phyloP scores from a whole-genome alignment of 2,888 invertebrate genomes.

The Octonoba sinensis region DNA sequence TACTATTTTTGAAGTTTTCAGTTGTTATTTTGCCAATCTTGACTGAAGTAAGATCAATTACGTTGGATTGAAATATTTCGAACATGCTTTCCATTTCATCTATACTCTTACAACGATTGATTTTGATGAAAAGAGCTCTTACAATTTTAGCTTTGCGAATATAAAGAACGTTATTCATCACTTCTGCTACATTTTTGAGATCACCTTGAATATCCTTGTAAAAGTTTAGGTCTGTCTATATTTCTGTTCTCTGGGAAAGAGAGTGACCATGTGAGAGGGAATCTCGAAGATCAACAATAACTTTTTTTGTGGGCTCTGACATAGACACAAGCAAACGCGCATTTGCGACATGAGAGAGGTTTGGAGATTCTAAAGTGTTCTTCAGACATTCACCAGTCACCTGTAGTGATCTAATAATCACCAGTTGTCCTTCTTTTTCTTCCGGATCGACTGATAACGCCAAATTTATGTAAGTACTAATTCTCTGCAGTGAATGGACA shows the following conservation, averaged over 20 bases:
- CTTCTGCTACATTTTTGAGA: not conserved
- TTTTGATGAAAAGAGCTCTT: not conserved
- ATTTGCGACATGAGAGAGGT: not conserved
- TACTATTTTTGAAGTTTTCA: not conserved
- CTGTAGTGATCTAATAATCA: slow-evolving; percentile 21
- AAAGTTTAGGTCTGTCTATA: slow-evolving; percentile 9
- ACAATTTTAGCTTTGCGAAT: slow-evolving; percentile 3
- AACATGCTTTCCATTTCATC: slow-evolving; percentile 3
- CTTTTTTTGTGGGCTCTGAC: not conserved
- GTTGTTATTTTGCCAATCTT: not conserved
- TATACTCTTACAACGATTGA: not conserved
- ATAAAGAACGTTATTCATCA: not conserved
- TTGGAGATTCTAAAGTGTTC: slow-evolving; percentile 25
- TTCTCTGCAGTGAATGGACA: slow-evolving; percentile 11
- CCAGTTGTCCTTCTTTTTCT: not conserved
- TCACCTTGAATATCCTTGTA: slow-evolving; percentile 22
- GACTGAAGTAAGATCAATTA: not conserved
- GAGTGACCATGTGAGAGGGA: slow-evolving; percentile 15
- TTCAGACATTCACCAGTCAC: slow-evolving; percentile 30
- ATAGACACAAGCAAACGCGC: slow-evolving; percentile 11
- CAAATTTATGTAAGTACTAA: slow-evolving; percentile 9
- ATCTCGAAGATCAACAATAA: slow-evolving; percentile 16
- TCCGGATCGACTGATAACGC: not conserved
- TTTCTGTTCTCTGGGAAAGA: slow-evolving; percentile 4
- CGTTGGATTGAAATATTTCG: not conserved